Conservation (phyloP, 2,113 vertebrate genomes). For the Callipepla squamata region DNA sequence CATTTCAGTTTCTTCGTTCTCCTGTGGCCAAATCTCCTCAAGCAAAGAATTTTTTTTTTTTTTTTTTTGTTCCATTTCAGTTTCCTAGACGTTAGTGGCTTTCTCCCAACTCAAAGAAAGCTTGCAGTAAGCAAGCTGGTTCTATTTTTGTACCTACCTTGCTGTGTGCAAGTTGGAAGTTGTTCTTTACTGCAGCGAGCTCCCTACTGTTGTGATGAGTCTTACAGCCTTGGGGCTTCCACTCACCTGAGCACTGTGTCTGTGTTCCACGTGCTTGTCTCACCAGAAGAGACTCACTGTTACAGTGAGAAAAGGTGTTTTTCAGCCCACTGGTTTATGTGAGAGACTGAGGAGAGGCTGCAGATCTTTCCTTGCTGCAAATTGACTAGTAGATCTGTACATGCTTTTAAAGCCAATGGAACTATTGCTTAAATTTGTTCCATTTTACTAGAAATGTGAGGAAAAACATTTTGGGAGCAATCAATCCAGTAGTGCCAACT, state of each 20-base stretch:
- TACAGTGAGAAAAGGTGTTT: neutral
- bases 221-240: neutral
- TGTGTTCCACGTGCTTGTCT: neutral
- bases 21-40: neutral
- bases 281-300: neutral
- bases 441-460: neutral
- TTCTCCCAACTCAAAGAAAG: neutral
- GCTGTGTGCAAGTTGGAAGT: neutral
- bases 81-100: neutral
- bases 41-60: neutral
- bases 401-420: neutral
- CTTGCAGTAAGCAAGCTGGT: neutral
- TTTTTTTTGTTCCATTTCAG: neutral
- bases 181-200: neutral
- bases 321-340: neutral
- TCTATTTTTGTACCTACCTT: neutral
- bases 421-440: neutral
- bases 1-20: neutral
- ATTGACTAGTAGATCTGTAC: neutral
- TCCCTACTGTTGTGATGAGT: neutral
- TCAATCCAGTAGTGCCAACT: neutral
- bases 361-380: neutral
- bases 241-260: neutral
- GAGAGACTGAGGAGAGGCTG: neutral
- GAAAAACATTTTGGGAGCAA: neutral